Conservation (phyloP, 1,140 invertebrate species). For the Orussus abietinus region DNA sequence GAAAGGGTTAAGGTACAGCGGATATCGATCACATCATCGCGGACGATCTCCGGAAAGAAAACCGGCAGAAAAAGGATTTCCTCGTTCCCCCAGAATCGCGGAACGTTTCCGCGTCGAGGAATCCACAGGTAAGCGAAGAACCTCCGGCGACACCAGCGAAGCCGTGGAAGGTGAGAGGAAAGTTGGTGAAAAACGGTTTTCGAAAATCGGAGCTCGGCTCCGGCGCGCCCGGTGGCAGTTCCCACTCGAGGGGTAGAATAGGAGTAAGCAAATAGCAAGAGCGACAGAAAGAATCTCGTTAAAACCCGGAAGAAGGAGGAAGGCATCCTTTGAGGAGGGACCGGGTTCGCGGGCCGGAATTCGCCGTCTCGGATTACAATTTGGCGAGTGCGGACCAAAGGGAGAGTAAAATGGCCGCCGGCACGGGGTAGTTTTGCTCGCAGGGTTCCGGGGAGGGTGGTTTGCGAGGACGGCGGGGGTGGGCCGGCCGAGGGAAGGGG, state of each 20-base stretch:
- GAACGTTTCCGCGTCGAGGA: no score
- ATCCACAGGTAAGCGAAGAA: no score
- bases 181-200: no score
- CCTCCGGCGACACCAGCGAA: no score
- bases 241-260: neutral
- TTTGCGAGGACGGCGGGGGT: conserved; percentile 16
- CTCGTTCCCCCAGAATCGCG: no score
- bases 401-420: conserved; percentile 54
- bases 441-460: conserved; percentile 33
- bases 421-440: conserved; percentile 40
- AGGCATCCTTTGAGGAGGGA: conserved; percentile 38
- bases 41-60: no score
- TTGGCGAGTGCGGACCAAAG: conserved; percentile 44
- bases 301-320: conserved; percentile 2
- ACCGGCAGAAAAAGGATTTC: no score
- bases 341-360: conserved; percentile 34
- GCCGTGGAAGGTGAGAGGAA: no score
- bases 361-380: conserved; percentile 48
- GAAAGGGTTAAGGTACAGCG: no score
- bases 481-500: conserved; percentile 11
- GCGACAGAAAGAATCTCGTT: neutral
- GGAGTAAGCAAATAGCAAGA: neutral
- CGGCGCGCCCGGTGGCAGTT: no score
- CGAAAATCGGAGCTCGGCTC: no score
- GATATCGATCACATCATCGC: no score